Evolutionary conservation across 2,113 vertebrate species (phyloP).

Genomic region (Ploceus nigricollis): DNA sequence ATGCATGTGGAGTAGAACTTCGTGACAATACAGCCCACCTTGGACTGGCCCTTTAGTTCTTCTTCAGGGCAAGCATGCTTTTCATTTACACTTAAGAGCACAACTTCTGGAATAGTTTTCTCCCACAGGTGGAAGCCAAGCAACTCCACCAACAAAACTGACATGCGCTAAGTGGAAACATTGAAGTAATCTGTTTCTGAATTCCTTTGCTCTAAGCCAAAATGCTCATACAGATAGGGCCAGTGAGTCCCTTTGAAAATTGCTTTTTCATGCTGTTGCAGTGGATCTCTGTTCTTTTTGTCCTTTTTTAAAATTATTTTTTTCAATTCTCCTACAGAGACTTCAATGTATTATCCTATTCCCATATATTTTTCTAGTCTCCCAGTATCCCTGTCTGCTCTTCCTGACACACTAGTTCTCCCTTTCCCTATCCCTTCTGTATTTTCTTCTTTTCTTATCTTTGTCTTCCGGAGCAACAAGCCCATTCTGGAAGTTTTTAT

Average conservation of each 20-base stretch:
- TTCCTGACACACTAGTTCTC: background rate
- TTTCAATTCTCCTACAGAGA: background rate
- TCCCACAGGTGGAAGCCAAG: background rate
- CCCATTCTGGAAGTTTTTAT: background rate
- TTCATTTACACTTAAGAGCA: background rate
- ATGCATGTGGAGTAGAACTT: background rate
- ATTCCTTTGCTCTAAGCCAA: background rate
- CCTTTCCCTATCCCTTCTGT: background rate
- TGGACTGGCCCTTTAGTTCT: background rate
- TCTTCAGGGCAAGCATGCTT: background rate
- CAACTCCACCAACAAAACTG: background rate
- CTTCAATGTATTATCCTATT: background rate
- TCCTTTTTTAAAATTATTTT: background rate
- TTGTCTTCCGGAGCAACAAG: background rate
- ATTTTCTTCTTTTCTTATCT: background rate
- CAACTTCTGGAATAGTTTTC: background rate
- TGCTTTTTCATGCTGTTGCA: background rate
- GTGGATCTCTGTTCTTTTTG: background rate
- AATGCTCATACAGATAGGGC: background rate
- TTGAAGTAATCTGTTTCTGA: background rate
- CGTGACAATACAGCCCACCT: background rate
- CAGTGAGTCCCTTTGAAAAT: background rate
- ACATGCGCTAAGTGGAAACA: background rate
- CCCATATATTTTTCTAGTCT: background rate
- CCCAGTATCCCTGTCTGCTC: background rate